phyloP scores from a whole-genome alignment of 2,113 vertebrate species.

The Uropsilus gracilis region DNA sequence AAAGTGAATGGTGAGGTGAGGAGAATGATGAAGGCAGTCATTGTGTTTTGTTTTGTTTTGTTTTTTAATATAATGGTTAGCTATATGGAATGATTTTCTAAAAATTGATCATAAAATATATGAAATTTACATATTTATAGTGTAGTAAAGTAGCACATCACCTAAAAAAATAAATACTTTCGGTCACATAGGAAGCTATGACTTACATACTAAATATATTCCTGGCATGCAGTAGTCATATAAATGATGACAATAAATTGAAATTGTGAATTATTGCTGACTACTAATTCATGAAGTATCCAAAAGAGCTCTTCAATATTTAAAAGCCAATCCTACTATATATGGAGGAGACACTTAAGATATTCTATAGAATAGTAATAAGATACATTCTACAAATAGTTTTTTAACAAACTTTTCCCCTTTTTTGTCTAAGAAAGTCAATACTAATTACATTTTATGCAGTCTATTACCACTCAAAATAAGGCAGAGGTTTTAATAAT shows the following conservation, averaged over 20 bases:
- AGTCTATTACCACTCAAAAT: not conserved
- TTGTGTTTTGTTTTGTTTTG: too few species aligned
- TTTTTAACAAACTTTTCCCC: not conserved
- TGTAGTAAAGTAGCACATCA: not conserved
- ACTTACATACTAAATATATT: not conserved
- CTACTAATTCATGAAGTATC: not conserved
- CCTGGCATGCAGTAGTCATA: not conserved
- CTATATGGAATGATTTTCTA: not conserved
- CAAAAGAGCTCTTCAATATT: conserved; percentile 1
- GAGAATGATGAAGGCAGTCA: not conserved
- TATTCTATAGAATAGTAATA: too few species aligned
- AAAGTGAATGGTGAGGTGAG: not conserved
- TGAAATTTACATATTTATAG: not conserved
- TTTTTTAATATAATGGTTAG: not conserved
- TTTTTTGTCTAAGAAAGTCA: not conserved
- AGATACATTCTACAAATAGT: not conserved
- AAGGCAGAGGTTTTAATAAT: conserved; percentile 25
- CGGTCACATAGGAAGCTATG: not conserved
- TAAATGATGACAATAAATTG: not conserved
- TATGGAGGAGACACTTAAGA: not conserved
- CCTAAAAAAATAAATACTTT: not conserved
- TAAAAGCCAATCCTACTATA: not conserved
- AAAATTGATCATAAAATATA: not conserved
- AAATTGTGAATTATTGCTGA: not conserved
- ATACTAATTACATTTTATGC: not conserved